Evolutionary conservation across 2,113 vertebrate species (phyloP), one percentile per base, ranked within the genome.

Genomic region (Otus sunia): DNA sequence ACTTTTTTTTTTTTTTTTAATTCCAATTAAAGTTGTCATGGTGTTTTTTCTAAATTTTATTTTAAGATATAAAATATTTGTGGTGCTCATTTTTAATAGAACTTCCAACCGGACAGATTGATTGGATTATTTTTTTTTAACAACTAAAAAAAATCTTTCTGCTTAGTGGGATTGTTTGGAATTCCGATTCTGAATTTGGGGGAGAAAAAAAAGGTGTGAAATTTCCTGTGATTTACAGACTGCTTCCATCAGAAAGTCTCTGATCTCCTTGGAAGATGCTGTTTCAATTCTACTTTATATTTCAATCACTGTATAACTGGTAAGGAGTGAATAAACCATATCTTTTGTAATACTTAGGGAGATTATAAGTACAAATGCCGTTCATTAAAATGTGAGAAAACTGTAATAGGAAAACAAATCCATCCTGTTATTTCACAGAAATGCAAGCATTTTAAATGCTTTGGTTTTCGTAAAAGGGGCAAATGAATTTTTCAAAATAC

Each of bases 361-460:
- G 68, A 92, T 34, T 41, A 32, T 27, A 92, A 86, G 55, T 75
- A 84, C 49, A 90, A 94, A 81, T 87, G 60, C 45, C 79, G 64
- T 81, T 87, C 94, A 88, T 94, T 94, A 89, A 93, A 91, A 78
- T n/a, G 69, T 75, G 93, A 37, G 84, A 77, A 87, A 91, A 81
- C 50, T 55, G 64, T 68, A 90, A 81, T 64, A 71, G 76, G 82
- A 87, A 93, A 95, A 93, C 43, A 84, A 55, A 88, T 53, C 60
- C 73, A 56, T 91, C 84, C 69, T 93, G 68, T 72, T 94, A 67
- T 90, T 96, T 91, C 60, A 64, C 50, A 81, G 86, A 92, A 94
- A 72, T 60, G 25, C 43, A 68, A 81, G 56, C 83, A 64, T 56
- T 92, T 86, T 1, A 71, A 96, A 83, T 29, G 72, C 88, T 94